Evolutionary conservation across 2,113 vertebrate genomes (phyloP).

Genomic region (Centropus unirufus): DNA sequence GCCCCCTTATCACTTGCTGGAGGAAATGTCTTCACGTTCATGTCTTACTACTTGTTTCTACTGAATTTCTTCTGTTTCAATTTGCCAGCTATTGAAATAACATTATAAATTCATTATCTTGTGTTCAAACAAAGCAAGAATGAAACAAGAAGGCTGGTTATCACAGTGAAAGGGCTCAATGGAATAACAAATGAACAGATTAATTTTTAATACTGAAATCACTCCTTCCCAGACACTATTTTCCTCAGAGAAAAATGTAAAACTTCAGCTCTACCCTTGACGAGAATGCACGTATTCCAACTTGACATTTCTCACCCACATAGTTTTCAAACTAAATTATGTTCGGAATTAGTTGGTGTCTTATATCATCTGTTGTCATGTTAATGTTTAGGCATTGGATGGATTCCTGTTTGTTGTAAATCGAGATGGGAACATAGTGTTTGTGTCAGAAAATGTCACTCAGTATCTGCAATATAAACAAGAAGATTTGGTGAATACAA

Average conservation of each 20-base stretch:
- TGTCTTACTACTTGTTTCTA: background rate
- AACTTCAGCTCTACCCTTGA: background rate
- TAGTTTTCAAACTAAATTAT: background rate
- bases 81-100: background rate
- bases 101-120: background rate
- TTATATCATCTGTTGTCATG: background rate
- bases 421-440: constrained; percentile 95
- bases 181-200: background rate
- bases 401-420: constrained; percentile 98
- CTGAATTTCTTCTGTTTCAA: background rate
- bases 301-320: background rate
- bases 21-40: background rate
- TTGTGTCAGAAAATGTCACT: constrained; percentile 98
- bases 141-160: background rate
- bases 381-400: constrained; percentile 87
- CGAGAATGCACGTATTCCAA: background rate
- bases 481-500: constrained; percentile 96
- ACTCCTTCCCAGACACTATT: background rate
- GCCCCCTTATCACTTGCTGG: background rate
- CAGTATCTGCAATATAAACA: constrained; percentile 98
- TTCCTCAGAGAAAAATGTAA: background rate
- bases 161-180: background rate
- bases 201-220: background rate
- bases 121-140: background rate
- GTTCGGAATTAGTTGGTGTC: background rate